These are phyloP conservation scores for Eremophila alpestris DNA, from an alignment of 2,797 vertebrate species.

Conservation along the genomic window DNA sequence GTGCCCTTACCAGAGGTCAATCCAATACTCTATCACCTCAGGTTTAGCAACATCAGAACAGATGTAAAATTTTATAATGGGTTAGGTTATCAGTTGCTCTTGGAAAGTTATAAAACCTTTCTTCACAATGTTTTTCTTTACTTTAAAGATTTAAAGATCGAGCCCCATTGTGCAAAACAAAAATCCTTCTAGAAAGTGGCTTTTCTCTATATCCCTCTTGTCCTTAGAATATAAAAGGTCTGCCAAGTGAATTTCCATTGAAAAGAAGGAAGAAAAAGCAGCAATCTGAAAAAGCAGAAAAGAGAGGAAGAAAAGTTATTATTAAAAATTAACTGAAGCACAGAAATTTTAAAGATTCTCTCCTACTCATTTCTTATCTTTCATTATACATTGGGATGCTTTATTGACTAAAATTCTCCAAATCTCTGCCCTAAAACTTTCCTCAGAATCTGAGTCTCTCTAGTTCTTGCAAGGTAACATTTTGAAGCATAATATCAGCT, in stretches of 20 bases:
- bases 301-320: not conserved
- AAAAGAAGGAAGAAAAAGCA: not conserved
- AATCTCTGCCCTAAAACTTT: not conserved
- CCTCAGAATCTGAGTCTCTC: not conserved
- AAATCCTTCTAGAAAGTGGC: not conserved
- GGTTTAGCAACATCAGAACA: not conserved
- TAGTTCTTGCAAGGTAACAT: not conserved
- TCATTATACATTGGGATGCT: not conserved
- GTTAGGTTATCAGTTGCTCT: not conserved
- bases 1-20: not conserved
- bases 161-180: not conserved
- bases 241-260: not conserved
- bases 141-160: no score
- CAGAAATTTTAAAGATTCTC: not conserved
- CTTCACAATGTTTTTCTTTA: no score
- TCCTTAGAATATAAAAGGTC: not conserved
- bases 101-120: not conserved
- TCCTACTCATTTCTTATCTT: not conserved
- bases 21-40: not conserved
- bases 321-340: not conserved
- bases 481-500: not conserved
- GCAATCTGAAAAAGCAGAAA: not conserved
- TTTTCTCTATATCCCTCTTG: not conserved
- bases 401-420: not conserved
- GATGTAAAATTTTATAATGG: not conserved